phyloP scores from a whole-genome alignment of 2,113 vertebrate species.

The Diphyllodes magnificus region DNA sequence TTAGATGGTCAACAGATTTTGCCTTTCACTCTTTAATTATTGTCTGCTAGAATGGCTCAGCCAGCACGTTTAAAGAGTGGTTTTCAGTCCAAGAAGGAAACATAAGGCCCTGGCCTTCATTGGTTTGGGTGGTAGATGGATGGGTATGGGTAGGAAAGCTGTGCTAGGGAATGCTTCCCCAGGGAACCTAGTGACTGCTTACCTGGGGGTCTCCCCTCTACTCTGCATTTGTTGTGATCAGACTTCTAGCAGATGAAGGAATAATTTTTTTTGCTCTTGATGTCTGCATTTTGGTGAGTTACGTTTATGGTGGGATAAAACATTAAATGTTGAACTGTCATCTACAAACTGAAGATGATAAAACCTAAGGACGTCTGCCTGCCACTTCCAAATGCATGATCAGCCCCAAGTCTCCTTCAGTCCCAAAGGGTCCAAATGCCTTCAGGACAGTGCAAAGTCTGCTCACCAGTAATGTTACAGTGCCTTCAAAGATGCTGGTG shows the following conservation, averaged over 20 bases:
- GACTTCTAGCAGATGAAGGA: background rate
- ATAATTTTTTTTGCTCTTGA: background rate
- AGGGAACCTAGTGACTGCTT: background rate
- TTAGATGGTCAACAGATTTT: background rate
- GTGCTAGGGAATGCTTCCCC: background rate
- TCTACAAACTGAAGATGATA: background rate
- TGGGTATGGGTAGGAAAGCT: background rate
- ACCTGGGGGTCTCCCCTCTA: background rate
- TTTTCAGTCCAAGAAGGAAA: background rate
- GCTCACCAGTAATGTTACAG: background rate
- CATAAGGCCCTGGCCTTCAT: background rate
- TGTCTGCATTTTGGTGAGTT: background rate
- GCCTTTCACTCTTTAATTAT: rapidly evolving
- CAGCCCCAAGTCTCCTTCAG: background rate
- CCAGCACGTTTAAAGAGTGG: background rate
- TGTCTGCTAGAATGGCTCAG: background rate
- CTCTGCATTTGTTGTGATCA: background rate
- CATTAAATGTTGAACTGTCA: background rate
- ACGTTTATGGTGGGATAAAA: background rate
- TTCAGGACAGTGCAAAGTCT: background rate
- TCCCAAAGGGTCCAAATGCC: background rate
- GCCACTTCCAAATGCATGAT: background rate
- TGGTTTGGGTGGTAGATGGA: background rate
- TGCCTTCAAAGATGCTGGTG: background rate
- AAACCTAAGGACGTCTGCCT: background rate